phyloP scores from a whole-genome alignment of 1,140 invertebrate species.

The Oncopeltus fasciatus region DNA sequence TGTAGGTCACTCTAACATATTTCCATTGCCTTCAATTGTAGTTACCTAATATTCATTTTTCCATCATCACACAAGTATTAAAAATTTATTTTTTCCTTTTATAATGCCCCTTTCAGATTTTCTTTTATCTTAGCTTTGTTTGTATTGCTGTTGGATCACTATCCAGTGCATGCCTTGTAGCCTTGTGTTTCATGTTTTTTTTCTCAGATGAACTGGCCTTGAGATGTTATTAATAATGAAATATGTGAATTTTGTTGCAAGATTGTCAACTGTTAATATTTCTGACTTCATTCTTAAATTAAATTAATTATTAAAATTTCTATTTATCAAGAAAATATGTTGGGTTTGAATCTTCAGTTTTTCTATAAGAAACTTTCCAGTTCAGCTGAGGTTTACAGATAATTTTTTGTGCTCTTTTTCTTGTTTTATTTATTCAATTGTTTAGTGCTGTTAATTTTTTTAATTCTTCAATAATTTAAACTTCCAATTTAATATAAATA shows the following conservation, averaged over 20 bases:
- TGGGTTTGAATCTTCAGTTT: too few species aligned
- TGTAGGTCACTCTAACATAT: constrained; percentile 3
- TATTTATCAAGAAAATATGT: too few species aligned
- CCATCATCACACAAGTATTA: too few species aligned
- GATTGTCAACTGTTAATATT: too few species aligned
- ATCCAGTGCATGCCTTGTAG: not conserved
- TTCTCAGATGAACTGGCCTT: constrained; percentile 6
- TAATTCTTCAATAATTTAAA: not conserved
- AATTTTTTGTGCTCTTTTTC: too few species aligned
- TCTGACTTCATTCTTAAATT: too few species aligned
- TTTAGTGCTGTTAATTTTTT: not conserved
- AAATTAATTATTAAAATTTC: too few species aligned
- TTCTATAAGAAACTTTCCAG: too few species aligned
- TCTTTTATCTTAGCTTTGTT: not conserved
- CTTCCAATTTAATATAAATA: not conserved
- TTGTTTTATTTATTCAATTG: not conserved
- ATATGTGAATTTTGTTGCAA: too few species aligned
- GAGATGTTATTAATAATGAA: too few species aligned
- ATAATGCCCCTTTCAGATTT: not conserved
- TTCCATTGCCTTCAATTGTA: not conserved
- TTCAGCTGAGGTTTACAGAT: too few species aligned
- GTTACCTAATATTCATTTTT: too few species aligned
- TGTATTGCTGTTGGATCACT: not conserved
- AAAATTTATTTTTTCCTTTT: not conserved
- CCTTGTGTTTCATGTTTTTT: not conserved